A percentile compares a stretch with the other conserved stretches of the same genome.
Conservation (phyloP, 2,113 vertebrate species). For the Sceloporus tristichus region DNA sequence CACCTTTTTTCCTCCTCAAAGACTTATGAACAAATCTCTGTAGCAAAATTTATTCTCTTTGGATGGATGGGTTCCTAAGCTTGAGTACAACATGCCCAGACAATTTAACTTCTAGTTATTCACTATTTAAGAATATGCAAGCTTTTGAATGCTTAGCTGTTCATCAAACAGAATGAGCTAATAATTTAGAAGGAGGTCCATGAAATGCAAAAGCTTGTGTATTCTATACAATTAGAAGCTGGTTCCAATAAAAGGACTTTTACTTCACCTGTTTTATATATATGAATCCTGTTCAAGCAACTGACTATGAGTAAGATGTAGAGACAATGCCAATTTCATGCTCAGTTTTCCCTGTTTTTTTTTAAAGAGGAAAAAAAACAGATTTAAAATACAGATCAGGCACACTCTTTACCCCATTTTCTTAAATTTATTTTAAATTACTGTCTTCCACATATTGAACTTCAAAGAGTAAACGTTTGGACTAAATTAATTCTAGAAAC, state of each 20-base stretch:
- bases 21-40: background rate
- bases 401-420: background rate
- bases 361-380: slow-evolving; percentile 2
- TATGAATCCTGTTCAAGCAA: background rate
- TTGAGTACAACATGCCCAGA: background rate
- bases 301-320: background rate
- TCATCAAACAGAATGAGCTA: background rate
- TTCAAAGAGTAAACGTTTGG: background rate
- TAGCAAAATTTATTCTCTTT: background rate
- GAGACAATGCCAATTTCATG: background rate
- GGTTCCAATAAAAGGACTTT: background rate
- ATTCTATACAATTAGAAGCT: background rate
- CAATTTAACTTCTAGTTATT: background rate
- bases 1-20: background rate
- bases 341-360: background rate
- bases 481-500: slow-evolving; percentile 17
- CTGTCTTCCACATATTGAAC: slow-evolving; percentile 4
- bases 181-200: background rate
- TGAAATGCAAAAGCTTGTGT: background rate
- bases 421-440: slow-evolving; percentile 14
- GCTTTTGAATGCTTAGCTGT: background rate
- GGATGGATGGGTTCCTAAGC: background rate
- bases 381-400: slow-evolving; percentile 1
- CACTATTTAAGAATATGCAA: background rate
- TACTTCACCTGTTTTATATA: slow-evolving; percentile 26